Conservation (phyloP, 2,113 vertebrate species). For the Melanostigma gelatinosum region DNA sequence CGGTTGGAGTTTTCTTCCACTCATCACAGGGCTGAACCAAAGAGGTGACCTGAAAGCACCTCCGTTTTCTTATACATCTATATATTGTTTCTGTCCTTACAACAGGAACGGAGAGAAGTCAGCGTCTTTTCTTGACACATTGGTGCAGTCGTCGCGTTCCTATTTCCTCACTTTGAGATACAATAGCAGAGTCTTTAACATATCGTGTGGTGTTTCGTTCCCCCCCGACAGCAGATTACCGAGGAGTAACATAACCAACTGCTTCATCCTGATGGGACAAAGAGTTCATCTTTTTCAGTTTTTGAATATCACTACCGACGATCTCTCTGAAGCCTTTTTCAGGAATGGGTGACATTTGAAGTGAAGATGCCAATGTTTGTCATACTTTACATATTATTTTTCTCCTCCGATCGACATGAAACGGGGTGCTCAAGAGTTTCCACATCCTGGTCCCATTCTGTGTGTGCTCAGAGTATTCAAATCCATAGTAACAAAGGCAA, state of each 20-base stretch:
- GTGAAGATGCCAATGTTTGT: conserved; percentile 71
- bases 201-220: conserved; percentile 61
- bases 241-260: conserved; percentile 39
- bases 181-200: conserved; percentile 61
- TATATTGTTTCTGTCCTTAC: conserved; percentile 12
- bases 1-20: conserved; percentile 58
- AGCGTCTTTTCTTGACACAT: conserved; percentile 63
- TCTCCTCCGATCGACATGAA: conserved; percentile 33
- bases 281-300: conserved; percentile 52
- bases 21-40: conserved; percentile 75
- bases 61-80: conserved; percentile 45
- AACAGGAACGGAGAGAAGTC: conserved; percentile 46
- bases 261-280: conserved; percentile 53
- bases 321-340: conserved; percentile 39
- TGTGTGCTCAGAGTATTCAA: conserved; percentile 66
- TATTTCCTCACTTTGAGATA: conserved; percentile 62
- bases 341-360: conserved; percentile 62
- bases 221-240: conserved; percentile 53
- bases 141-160: conserved; percentile 59
- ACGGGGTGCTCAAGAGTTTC: conserved; percentile 32
- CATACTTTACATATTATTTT: conserved; percentile 31
- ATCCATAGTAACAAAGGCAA: conserved; percentile 51
- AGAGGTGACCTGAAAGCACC: conserved; percentile 74
- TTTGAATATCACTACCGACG: conserved; percentile 53
- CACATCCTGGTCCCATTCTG: conserved; percentile 47